Evolutionary conservation across 1,140 invertebrate species (phyloP), one percentile per base, ranked within the genome.

Genomic region (fruit fly (Drosophila melanogaster)): DNA sequence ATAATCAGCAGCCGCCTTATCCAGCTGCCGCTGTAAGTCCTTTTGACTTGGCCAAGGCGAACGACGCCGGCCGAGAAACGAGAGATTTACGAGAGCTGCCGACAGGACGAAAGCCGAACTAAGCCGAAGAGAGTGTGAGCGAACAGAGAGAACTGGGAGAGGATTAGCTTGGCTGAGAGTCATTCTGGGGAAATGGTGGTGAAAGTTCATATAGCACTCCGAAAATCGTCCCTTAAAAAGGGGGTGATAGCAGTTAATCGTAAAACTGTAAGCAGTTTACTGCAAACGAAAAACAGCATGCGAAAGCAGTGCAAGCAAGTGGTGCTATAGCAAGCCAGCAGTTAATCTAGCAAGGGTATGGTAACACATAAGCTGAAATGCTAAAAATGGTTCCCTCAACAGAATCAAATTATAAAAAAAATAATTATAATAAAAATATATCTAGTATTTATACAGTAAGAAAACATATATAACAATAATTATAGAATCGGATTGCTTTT

Each of bases 1-100:
- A 71, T 70, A 70, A 71, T 74, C 67, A 74, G 56, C 58, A 41
- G 69, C 71, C 50, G 67, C 59, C 66, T 54, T 62, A 72, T 60
- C 57, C 56, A 49, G 44, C 55, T 59, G 56, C 62, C 62, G 58
- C 44, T 19, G 38, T 35, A 19, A 35, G 33, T 55, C 46, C 49
- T 43, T 49, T 41, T 59, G 38, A 59, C 51, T 75, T 60, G 74
- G 69, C 43, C 69, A 57, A 72, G 38, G 35, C 54, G 44, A 65
- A 54, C 79, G 80, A 83, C 15, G 58, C 59, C 75, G 69, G 15
- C 51, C 46, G 19, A 59, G n/a, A 44, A 44, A 24, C 51, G 49
- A 44, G 19, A 10, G 35, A 37, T 38, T 33, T 17, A 38, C 69
- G 51, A 58, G 35, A 58, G 35, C 22, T 30, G 37, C 37, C 53